Evolutionary conservation across 2,797 vertebrate genomes (phyloP).

Genomic region (Spinibarbus caldwelli): DNA sequence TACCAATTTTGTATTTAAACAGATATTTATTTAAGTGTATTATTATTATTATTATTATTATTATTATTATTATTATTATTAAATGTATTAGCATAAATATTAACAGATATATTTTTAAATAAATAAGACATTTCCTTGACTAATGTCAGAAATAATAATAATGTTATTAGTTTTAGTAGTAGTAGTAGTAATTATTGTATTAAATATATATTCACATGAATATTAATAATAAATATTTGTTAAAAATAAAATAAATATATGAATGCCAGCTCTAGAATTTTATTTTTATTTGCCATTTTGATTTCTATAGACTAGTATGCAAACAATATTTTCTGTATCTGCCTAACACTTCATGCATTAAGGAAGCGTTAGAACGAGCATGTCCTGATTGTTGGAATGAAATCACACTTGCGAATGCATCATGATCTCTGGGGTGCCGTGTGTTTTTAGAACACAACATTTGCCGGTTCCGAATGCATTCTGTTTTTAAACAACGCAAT

Average conservation of each 20-base stretch:
- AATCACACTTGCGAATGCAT: slow-evolving; percentile 58
- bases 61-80: not conserved
- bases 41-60: not conserved
- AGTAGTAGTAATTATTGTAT: not conserved
- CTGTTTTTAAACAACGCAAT: slow-evolving; percentile 81
- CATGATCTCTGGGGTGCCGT: slow-evolving; percentile 68
- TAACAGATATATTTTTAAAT: not conserved
- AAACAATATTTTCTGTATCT: not conserved
- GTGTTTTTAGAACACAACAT: slow-evolving; percentile 73
- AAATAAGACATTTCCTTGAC: not conserved
- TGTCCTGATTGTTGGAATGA: slow-evolving; percentile 59
- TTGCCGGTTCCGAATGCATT: slow-evolving; percentile 72
- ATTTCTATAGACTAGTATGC: not conserved
- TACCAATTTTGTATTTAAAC: not conserved
- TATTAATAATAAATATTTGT: not conserved
- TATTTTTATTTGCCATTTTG: not conserved
- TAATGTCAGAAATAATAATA: not conserved
- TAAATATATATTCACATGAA: not conserved
- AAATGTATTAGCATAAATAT: not conserved
- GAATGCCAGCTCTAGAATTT: not conserved
- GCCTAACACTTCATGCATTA: not conserved
- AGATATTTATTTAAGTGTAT: too few species aligned
- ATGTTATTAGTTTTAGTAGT: not conserved
- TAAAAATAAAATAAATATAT: not conserved
- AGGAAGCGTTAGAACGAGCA: not conserved